Conservation (phyloP, 2,113 vertebrate species). For the Epinephelus fuscoguttatus region DNA sequence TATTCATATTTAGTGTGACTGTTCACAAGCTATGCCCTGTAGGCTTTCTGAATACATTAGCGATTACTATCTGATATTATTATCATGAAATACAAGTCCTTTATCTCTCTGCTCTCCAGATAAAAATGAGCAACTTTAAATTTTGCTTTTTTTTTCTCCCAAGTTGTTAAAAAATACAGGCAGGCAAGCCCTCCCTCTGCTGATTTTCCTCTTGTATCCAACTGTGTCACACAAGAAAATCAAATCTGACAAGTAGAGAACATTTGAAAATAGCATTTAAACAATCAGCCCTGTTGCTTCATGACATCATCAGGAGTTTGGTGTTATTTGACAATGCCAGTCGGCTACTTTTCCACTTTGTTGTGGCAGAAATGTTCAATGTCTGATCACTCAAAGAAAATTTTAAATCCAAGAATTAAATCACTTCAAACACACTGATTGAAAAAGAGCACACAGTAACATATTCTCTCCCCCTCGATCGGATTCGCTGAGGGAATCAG, state of each 20-base stretch:
- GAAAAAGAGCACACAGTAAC: background rate
- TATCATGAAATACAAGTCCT: constrained; percentile 1
- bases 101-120: constrained; percentile 10
- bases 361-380: background rate
- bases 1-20: constrained; percentile 25
- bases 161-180: background rate
- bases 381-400: background rate
- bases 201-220: background rate
- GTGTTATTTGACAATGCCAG: background rate
- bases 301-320: background rate
- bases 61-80: constrained; percentile 21
- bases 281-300: background rate
- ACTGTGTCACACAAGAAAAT: constrained; percentile 6
- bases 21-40: background rate
- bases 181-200: background rate
- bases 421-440: constrained; percentile 3
- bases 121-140: background rate
- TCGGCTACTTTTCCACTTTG: background rate
- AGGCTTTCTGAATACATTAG: constrained; percentile 24
- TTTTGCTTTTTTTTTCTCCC: background rate
- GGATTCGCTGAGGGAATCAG: background rate
- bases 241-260: background rate
- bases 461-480: background rate
- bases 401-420: background rate
- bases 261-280: background rate